phyloP scores from a whole-genome alignment of 1,140 invertebrate species.

The Arion vulgaris region DNA sequence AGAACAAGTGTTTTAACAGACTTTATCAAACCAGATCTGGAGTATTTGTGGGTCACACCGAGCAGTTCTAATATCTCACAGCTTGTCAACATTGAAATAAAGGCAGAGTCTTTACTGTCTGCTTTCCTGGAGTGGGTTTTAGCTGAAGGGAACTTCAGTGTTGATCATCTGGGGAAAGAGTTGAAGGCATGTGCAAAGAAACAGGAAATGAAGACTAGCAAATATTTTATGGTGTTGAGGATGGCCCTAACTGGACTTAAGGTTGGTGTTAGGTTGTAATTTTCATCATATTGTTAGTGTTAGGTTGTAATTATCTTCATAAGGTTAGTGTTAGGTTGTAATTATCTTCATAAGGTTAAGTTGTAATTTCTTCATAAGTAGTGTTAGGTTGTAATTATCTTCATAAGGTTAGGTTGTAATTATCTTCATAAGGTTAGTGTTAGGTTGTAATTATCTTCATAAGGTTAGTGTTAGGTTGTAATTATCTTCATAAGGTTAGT shows the following conservation, averaged over 20 bases:
- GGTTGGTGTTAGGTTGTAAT: not conserved
- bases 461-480: too few relatives aligned
- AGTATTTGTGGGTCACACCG: slow-evolving; percentile 24
- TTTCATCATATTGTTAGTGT: too few relatives aligned
- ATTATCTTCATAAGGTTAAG: too few relatives aligned
- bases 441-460: too few relatives aligned
- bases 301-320: too few relatives aligned
- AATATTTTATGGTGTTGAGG: not conserved
- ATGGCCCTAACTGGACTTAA: slow-evolving; percentile 7
- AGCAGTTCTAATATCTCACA: not conserved
- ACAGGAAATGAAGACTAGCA: not conserved
- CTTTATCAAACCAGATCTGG: slow-evolving; percentile 15
- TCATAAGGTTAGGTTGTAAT: too few relatives aligned
- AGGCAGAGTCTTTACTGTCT: not conserved
- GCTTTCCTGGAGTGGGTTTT: not conserved
- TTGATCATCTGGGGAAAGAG: not conserved
- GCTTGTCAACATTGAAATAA: not conserved
- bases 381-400: too few relatives aligned
- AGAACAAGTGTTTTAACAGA: slow-evolving; percentile 18
- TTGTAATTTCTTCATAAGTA: too few relatives aligned
- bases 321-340: too few relatives aligned
- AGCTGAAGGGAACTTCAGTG: not conserved
- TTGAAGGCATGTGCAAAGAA: not conserved
- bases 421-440: too few relatives aligned
- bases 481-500: too few relatives aligned